Evolutionary conservation across 2,888 invertebrate species (phyloP).

Genomic region (Plemyria rubiginata): DNA sequence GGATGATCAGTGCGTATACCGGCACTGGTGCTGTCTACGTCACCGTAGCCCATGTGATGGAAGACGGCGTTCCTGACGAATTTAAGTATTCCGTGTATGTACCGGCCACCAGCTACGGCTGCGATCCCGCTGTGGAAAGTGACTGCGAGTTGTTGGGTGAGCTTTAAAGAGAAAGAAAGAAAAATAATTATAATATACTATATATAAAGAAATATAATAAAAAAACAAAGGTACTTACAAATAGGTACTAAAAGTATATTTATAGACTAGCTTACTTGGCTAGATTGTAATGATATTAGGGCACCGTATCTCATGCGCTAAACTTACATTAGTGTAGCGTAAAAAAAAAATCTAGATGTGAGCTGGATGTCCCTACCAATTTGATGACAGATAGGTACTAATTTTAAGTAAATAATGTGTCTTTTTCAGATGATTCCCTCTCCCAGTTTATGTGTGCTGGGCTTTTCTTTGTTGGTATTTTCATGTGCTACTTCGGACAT

Average conservation of each 20-base stretch:
- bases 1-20: conserved; percentile 85
- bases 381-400: no score
- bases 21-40: conserved; percentile 87
- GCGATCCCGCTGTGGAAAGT: conserved; percentile 75
- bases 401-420: not conserved
- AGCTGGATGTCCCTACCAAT: no score
- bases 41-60: conserved; percentile 69
- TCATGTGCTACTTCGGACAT: conserved; percentile 87
- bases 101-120: conserved; percentile 88
- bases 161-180: conserved; percentile 39
- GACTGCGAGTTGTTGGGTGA: conserved; percentile 85
- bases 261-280: no score
- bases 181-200: no score
- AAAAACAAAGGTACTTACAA: no score
- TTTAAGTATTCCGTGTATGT: conserved; percentile 86
- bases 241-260: no score
- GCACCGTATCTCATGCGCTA: no score
- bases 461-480: conserved; percentile 85
- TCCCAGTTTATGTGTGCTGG: conserved; percentile 68
- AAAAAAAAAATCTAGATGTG: no score
- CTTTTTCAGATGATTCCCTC: conserved; percentile 34
- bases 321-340: no score
- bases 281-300: no score
- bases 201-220: no score
- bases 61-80: not conserved